Evolutionary conservation across 2,888 invertebrate species (phyloP), one percentile per base, ranked within the genome.

Genomic region (Yponomeuta plumbellus): DNA sequence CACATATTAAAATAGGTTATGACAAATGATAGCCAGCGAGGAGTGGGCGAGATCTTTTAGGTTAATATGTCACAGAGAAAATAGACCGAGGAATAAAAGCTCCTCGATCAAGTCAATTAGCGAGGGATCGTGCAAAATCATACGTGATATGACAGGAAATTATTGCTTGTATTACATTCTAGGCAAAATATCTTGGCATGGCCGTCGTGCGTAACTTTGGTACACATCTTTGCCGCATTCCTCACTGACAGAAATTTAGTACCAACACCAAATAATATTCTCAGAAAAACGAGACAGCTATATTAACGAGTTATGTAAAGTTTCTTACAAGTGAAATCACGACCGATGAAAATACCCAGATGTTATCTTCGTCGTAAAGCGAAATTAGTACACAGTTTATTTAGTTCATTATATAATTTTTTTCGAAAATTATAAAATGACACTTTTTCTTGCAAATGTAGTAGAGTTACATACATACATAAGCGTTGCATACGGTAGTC

Each of bases 231-330:
- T 66, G n/a, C 61, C n/a, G 23, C 34, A 61, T 61, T 61, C 61
- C 61, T 3, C n/a, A 61, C 11, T 34, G 61, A 61, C 61, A 61
- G 26, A 10, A 61, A 61, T 61, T 61, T 61, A 61, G 26, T 61
- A 34, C 26, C 17, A 8, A 20, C 58, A 58, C 6, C 44, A 58
- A 58, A 58, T 58, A 58, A 1, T 52, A 4, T 52, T 17, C 17
- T 52, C 3, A 13, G 44, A 52, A 52, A 52, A 52, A 52, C 17
- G 13, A 52, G 44, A 52, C 44, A 52, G 44, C 44, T 1, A 17
- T 52, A 52, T 52, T 52, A 52, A 52, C 44, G 44, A 52, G 44
- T 52, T 52, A 3, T 52, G 44, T 17, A 52, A 13, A 52, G 44
- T 52, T 52, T 52, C 13, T 52, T 52, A 52, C 13, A 52, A 17